Base-by-base conservation (phyloP, 2,113 vertebrate genomes). In the Larimichthys polyactis region DNA sequence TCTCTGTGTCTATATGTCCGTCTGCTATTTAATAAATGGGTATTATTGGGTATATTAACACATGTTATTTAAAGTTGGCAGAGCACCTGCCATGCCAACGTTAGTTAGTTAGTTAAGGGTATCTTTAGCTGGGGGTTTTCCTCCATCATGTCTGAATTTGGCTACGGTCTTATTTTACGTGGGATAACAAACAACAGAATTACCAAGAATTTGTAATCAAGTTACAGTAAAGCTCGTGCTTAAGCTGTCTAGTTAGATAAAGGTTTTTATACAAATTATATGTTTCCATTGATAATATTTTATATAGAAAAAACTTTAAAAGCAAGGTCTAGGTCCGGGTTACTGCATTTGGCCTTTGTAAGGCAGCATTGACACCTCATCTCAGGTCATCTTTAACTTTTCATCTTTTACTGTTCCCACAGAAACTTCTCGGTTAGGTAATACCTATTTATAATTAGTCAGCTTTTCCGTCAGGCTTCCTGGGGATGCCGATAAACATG, bases 381-480 rank as follows among this genome's bases (percentile, higher is more conserved):
- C 48, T 87, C 43, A 78, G 63, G 9, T 29, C 1, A 19, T 59
- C 44, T 40, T 71, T 16, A 57, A 49, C 27, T 29, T 72, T 60
- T 24, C 14, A 60, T 48, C 22, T 27, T 72, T 60, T 24, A 4
- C 11, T 24, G 55, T 57, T 68, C 24, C 51, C 29, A 32, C 0
- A 67, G 44, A 79, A 71, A 59, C 65, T 71, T 64, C 62, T 49
- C 29, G 5, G n/a, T 76, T 57, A 51, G 69, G 24, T 48, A 43
- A 43, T 65, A 55, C 24, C 86, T 71, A 5, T 20, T 20, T 48
- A 16, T 49, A 79, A 82, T 74, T 67, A 73, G 69, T 71, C 76
- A 78, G 80, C 62, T 82, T 65, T 40, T 78, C 54, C 1, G 4
- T 19, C 2, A 48, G 29, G 71, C 49, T 68, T 80, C 63, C 36